Conservation (phyloP, 1,140 invertebrate genomes). For the Globodera rostochiensis region DNA sequence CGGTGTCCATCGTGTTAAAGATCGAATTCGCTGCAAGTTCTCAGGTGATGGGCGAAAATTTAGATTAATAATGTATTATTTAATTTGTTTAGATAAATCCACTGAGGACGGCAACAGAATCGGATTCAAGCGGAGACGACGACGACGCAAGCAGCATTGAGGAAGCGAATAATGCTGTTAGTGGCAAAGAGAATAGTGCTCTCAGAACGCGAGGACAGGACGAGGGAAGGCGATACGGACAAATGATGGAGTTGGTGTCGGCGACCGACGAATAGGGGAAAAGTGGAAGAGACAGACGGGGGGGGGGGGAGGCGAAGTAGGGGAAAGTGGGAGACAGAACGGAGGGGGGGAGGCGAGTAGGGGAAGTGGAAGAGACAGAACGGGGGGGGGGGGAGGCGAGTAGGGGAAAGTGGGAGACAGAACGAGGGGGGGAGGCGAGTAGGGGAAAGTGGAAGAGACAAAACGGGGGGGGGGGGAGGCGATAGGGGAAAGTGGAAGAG, state of each 20-base stretch:
- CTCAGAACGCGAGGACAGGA: neutral
- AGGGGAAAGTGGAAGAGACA: neutral
- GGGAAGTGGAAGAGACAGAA: neutral
- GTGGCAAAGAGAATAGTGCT: neutral
- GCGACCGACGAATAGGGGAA: neutral
- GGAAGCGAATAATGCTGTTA: conserved; percentile 5
- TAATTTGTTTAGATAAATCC: conserved; percentile 10
- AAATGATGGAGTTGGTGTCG: conserved; percentile 11
- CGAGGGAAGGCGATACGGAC: conserved; percentile 2
- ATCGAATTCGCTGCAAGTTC: conserved; percentile 53
- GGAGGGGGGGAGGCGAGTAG: neutral
- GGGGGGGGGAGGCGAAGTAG: neutral
- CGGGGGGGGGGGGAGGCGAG: neutral
- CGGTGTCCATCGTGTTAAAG: conserved; percentile 54
- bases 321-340: neutral
- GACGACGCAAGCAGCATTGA: too few relatives aligned
- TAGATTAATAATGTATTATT: neutral
- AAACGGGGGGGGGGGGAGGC: neutral
- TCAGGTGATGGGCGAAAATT: conserved; percentile 4
- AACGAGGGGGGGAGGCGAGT: neutral
- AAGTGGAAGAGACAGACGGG: neutral
- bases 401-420: neutral
- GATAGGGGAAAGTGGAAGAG: neutral
- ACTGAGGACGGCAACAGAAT: neutral
- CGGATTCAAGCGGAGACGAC: neutral